Evolutionary conservation across 2,888 invertebrate genomes (phyloP), one percentile per base, ranked within the genome.

Genomic region (Zygogramma bicolorata): DNA sequence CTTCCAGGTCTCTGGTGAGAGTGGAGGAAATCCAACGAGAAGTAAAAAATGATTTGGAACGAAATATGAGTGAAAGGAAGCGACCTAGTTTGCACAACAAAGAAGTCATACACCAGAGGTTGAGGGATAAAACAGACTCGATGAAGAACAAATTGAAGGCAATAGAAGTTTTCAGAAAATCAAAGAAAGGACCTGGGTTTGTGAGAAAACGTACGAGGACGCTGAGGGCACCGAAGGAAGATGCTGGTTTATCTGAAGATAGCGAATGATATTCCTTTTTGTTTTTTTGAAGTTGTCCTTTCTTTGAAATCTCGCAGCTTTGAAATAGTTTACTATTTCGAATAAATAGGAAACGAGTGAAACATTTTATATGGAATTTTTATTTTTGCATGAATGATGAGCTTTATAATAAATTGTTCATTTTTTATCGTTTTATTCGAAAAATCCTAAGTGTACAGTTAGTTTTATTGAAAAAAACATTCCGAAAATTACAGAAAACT

Each of bases 81-180:
- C 73, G 22, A 20, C 68, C 34, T 61, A 76, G 69, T 72, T 53
- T 85, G 49, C 83, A 84, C 62, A 79, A 77, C 62, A 90, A 89
- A 81, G 92, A 92, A 85, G 84, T 90, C 0, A 95, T 95, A 82
- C 94, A 94, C 0, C 95, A 95, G 83, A 90, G 91, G 76, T 92
- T 93, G 83, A 90, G 89, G 74, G 92, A 93, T 76, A 90, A 91
- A 84, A 88, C 89, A 73, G 89, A 90, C 81, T 87, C 92, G 75
- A 86, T 93, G 57, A 89, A 91, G 82, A 92, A 91, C 78, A 95
- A 93, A 87, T 86, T 93, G 81, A 92, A 92, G 84, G 95, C 95
- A 0, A 94, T 94, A 58, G 93, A 93, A 85, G 81, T 93, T 65
- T 92, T 93, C 75, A 89, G 92, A 75, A 93, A 92, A 85, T 90